Evolutionary conservation across 2,113 vertebrate species (phyloP).

Genomic region (Rattus norvegicus): DNA sequence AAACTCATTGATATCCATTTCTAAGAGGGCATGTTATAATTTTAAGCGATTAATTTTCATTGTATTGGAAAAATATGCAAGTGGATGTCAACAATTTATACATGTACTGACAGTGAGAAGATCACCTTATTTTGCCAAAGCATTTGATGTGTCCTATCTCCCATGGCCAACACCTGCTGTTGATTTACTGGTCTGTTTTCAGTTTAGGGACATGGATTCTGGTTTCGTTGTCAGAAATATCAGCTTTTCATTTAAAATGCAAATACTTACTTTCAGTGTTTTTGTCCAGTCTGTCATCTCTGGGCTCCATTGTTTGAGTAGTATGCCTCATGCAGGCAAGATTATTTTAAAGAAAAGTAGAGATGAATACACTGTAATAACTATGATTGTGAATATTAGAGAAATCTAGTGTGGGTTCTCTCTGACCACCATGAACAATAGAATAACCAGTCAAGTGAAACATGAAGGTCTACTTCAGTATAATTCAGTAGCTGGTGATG

Average conservation of each 20-base stretch:
- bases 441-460: not conserved
- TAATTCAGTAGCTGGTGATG: not conserved
- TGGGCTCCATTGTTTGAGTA: not conserved
- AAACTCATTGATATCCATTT: not conserved
- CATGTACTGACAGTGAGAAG: not conserved
- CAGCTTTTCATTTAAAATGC: not conserved
- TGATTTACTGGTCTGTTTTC: not conserved
- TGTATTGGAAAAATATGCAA: not conserved
- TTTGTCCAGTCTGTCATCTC: too few relatives aligned
- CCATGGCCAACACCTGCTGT: not conserved
- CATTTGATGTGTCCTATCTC: not conserved
- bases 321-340: too few relatives aligned
- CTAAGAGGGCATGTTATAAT: not conserved
- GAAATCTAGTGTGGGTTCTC: not conserved
- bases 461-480: not conserved
- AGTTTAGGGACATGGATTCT: not conserved
- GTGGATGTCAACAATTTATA: not conserved
- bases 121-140: not conserved
- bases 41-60: not conserved
- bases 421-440: not conserved
- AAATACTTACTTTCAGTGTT: not conserved
- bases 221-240: not conserved
- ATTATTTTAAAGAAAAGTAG: not conserved
- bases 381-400: not conserved
- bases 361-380: not conserved